Evolutionary conservation across 2,113 vertebrate species (phyloP), one percentile per base, ranked within the genome.

Genomic region (Ondatra zibethicus): DNA sequence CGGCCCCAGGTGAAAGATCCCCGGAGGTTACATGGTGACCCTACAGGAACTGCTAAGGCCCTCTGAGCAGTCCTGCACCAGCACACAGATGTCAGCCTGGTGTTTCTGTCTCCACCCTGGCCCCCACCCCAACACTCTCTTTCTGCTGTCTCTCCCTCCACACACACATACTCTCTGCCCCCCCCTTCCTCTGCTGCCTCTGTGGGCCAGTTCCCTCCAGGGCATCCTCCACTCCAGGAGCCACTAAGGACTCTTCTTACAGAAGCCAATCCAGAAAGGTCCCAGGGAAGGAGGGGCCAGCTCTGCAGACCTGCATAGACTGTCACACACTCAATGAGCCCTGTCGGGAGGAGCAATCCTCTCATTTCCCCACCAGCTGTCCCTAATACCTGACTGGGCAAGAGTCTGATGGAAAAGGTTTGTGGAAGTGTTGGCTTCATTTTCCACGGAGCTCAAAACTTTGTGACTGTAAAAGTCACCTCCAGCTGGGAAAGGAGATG

Each of bases 201-300:
- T n/a, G 2, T 29, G 31, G 58, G 12, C 50, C 76, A 77, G 42
- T 5, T 25, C 16, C 61, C 77, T 93, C 7, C 0, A 27, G 52
- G 8, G n/a, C 0, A 4, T 13, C 92, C 68, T 78, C 52, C 21
- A 39, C 47, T 72, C 66, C 58, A 77, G 86, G 31, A 92, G 29
- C 72, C 63, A 72, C 72, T 3, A 36, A 89, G 19, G 80, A 80
- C 75, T 84, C 94, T 2, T 50, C 33, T 88, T 4, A 68, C 10
- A 66, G 58, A 31, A 89, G 75, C 90, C 42, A 58, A 61, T 87
- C 31, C n/a, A 52, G 39, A 70, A 9, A 61, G 39, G 17, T 25
- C 5, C 5, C 0, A 0, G 55, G 61, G 5, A 10, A 3, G 93
- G 39, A 65, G 0, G 0, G 42, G n/a, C 29, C 1, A 0, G 12